Percentiles rank a stretch among this genome's conserved stretches.
Evolutionary conservation across 2,888 invertebrate genomes (phyloP).

Genomic region (Trissonchulus sp.): DNA sequence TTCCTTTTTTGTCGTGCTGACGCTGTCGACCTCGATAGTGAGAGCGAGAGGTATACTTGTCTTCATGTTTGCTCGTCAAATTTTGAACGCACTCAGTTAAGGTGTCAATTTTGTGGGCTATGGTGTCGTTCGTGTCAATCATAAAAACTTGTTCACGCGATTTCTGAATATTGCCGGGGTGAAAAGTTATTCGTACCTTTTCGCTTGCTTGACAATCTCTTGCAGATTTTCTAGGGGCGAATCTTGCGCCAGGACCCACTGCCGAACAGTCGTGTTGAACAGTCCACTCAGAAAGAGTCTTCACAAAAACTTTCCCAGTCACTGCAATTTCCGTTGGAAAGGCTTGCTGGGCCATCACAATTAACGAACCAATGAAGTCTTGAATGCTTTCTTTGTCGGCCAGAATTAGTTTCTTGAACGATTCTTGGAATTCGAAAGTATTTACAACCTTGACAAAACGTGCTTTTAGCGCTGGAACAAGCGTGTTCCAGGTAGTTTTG

Average conservation of each 20-base stretch:
- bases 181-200: not conserved
- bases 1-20: too few relatives aligned
- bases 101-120: too few relatives aligned
- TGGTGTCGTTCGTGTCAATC: too few relatives aligned
- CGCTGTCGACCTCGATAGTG: too few relatives aligned
- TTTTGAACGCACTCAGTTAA: too few relatives aligned
- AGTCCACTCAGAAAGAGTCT: not conserved
- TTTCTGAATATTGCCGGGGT: too few relatives aligned
- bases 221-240: not conserved
- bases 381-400: not conserved
- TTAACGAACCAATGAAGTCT: not conserved
- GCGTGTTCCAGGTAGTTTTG: not conserved
- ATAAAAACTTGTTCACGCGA: too few relatives aligned
- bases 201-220: not conserved
- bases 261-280: not conserved
- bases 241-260: not conserved
- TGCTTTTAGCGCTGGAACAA: not conserved
- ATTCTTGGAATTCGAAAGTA: not conserved
- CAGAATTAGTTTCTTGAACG: not conserved
- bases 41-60: too few relatives aligned
- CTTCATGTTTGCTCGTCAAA: too few relatives aligned
- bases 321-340: not conserved
- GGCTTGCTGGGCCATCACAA: not conserved
- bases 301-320: not conserved
- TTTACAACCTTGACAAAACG: not conserved